These are phyloP conservation scores for Bombus soroeensis DNA, from an alignment of 1,140 invertebrate genomes.

Conservation along the genomic window DNA sequence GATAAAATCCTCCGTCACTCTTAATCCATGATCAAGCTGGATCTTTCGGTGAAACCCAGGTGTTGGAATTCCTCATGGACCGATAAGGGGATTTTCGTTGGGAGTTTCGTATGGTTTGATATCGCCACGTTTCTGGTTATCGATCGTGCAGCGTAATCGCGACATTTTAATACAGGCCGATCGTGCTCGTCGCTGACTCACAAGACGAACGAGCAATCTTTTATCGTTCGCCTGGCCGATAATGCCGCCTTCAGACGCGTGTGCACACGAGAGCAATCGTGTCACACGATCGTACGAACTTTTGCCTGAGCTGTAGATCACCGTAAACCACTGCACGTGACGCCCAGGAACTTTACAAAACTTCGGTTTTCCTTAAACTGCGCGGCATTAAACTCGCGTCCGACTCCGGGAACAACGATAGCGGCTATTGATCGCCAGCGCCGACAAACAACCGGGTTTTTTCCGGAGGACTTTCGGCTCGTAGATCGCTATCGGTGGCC, in stretches of 20 bases:
- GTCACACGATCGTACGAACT: conserved; percentile 65
- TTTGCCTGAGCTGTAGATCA: conserved; percentile 59
- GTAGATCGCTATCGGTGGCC: conserved; percentile 39
- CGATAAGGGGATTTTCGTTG: conserved; percentile 7
- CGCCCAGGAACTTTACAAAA: conserved; percentile 61
- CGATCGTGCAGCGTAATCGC: conserved; percentile 18
- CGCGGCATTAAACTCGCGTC: conserved; percentile 53
- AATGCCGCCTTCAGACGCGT: conserved; percentile 25
- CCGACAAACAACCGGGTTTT: conserved; percentile 33
- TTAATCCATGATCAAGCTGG: conserved; percentile 14
- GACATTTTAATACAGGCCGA: conserved; percentile 44
- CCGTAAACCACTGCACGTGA: conserved; percentile 65
- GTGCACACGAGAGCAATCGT: conserved; percentile 47
- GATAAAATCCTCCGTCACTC: neutral
- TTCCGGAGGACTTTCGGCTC: neutral
- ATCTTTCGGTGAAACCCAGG: neutral
- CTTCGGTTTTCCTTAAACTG: conserved; percentile 60
- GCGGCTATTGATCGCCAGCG: conserved; percentile 25
- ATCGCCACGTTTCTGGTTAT: conserved; percentile 18
- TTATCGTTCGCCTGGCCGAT: conserved; percentile 51
- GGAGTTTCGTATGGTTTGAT: neutral
- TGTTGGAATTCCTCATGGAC: neutral
- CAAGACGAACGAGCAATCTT: conserved; percentile 13
- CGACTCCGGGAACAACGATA: conserved; percentile 46
- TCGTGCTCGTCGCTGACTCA: neutral